A percentile compares a stretch with the other conserved stretches of the same genome.
phyloP scores from a whole-genome alignment of 2,888 invertebrate genomes.

The Ophion ellenae region DNA sequence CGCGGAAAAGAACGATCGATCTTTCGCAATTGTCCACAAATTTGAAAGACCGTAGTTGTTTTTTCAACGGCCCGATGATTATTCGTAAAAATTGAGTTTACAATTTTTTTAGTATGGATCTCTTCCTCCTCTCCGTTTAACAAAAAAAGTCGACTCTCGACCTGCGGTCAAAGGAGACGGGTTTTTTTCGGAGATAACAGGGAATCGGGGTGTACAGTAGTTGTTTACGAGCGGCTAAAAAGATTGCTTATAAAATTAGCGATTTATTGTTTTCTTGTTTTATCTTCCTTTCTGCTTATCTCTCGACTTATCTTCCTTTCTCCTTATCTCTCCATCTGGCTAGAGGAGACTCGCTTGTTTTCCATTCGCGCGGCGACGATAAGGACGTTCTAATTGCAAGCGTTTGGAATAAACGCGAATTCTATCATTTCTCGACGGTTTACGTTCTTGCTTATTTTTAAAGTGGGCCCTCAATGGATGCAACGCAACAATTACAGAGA shows the following conservation, averaged over 20 bases:
- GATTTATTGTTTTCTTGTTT: neutral
- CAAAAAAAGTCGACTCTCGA: neutral
- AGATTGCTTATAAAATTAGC: no score
- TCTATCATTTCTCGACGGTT: neutral
- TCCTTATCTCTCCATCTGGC: conserved; percentile 4
- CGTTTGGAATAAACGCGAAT: conserved; percentile 8
- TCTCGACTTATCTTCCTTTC: conserved; percentile 1
- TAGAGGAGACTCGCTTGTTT: neutral
- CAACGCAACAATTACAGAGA: neutral
- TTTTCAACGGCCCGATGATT: neutral
- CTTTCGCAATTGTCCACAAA: neutral
- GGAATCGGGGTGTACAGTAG: no score
- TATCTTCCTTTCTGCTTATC: neutral
- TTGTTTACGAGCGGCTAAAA: no score
- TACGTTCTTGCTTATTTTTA: neutral
- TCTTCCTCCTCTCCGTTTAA: neutral
- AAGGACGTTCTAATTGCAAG: neutral
- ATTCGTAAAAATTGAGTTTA: neutral
- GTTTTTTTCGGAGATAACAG: no score
- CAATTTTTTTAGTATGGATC: neutral
- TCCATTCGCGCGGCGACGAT: neutral
- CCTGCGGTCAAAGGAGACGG: neutral
- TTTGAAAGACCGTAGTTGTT: neutral
- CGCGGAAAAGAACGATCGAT: neutral
- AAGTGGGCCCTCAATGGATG: neutral